Evolutionary conservation across 2,113 vertebrate species (phyloP), one percentile per base, ranked within the genome.

Genomic region (Columba janthina): DNA sequence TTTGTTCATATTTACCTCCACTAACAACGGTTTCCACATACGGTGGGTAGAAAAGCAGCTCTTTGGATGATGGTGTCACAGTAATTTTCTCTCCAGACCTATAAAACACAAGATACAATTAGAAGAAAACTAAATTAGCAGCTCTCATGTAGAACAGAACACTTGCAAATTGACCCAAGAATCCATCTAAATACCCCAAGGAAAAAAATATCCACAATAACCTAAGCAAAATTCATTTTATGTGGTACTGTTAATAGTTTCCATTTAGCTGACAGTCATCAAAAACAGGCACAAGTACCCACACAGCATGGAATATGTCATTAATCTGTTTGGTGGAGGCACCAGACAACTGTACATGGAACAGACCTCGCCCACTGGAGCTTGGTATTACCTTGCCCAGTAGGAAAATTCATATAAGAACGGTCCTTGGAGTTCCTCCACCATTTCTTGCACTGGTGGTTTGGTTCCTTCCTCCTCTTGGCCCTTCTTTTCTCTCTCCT

Each of bases 31-130:
- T 98, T 96, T 99, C 99, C 71, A 99, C 98, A 83, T 99, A 99
- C 42, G 99, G 98, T 2, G 99, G 99, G 70, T 99, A 99, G 91
- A 99, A 99, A 50, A 99, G 98, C 31, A 99, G 98, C 88, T 99
- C 99, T 96, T 99, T 99, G 31, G 99, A 99, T 7, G 99, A 99
- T 0, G 99, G 99, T 0, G 98, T 99, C 50, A 99, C 99, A 5
- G 99, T 99, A 95, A 99, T 98, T 96, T 98, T 99, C 97, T 99
- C 99, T 90, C 99, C 99, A 91, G 99, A 99, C 88, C 99, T 99
- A 84, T 22, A 94, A 64, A 94, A 60, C 31, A 80, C 6, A 96
- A 88, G 48, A 75, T 20, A 57, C 0, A 53, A 66, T 34, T 11
- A 53, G 31, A 88, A 82, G 46, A 69, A 69, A 91, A 82, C 0